Evolutionary conservation across 2,113 vertebrate species (phyloP).

Genomic region (Cebidichthys violaceus): DNA sequence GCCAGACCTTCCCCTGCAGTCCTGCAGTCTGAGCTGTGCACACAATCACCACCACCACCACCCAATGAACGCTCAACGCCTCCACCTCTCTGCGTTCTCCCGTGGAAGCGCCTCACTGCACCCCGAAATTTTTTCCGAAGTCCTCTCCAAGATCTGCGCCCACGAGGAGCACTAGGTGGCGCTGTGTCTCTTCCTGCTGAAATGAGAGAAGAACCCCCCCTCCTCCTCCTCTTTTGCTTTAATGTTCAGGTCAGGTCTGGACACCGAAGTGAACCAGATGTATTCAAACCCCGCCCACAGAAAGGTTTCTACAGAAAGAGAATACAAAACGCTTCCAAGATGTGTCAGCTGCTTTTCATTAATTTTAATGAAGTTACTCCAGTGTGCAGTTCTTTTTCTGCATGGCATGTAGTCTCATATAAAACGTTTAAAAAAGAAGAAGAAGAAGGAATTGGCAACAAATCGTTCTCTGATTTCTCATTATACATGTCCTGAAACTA

Average conservation of each 20-base stretch:
- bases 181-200: conserved; percentile 60
- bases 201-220: not conserved
- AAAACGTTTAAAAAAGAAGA: not conserved
- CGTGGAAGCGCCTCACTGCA: not conserved
- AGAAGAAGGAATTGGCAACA: not conserved
- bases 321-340: conserved; percentile 50
- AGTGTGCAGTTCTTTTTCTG: conserved; percentile 9
- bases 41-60: conserved; percentile 33
- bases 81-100: conserved; percentile 7
- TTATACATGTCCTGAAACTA: not conserved
- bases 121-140: conserved; percentile 40
- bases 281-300: conserved; percentile 28
- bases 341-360: conserved; percentile 63
- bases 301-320: conserved; percentile 14
- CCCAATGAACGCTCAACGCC: conserved; percentile 46
- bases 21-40: conserved; percentile 19
- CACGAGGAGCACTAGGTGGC: conserved; percentile 69
- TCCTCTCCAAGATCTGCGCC: conserved; percentile 31
- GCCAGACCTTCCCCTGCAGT: conserved; percentile 55
- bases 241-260: conserved; percentile 60
- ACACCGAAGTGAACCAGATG: conserved; percentile 69
- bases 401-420: not conserved
- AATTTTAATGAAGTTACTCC: conserved; percentile 26
- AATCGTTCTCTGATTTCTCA: not conserved
- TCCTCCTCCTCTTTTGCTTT: conserved; percentile 26